These are phyloP conservation scores for Chanos chanos DNA, from an alignment of 2,797 vertebrate genomes.

Conservation along the genomic window DNA sequence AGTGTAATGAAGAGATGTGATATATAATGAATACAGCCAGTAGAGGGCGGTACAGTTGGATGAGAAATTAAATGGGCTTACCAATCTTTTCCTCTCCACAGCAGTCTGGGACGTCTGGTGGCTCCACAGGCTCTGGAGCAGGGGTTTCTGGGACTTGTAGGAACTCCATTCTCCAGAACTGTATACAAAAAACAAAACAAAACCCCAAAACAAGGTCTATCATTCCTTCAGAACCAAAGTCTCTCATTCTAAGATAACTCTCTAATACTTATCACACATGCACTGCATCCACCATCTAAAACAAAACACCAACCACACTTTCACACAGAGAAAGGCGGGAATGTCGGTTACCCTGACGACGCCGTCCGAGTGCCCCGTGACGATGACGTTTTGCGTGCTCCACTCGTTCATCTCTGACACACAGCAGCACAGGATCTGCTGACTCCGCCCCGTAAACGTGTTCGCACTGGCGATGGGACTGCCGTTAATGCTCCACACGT, in stretches of 20 bases:
- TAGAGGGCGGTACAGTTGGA: background rate
- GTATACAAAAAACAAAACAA: conserved; percentile 20
- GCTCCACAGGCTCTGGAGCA: conserved; percentile 84
- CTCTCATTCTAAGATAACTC: background rate
- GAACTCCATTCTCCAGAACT: conserved; percentile 99
- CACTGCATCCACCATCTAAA: conserved; percentile 72
- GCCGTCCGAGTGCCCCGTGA: conserved; percentile 94
- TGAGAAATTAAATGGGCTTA: conserved; percentile 53
- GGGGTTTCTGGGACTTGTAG: conserved; percentile 97
- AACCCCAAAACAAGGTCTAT: background rate
- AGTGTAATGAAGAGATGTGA: background rate
- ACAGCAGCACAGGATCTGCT: conserved; percentile 95
- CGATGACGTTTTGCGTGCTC: conserved; percentile 97
- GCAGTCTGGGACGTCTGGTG: conserved; percentile 84
- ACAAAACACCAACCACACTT: background rate
- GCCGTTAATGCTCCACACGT: conserved; percentile 98
- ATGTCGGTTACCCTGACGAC: conserved; percentile 83
- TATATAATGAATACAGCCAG: background rate
- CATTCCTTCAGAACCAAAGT: background rate
- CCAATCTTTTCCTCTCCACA: conserved; percentile 88
- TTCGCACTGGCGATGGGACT: conserved; percentile 92
- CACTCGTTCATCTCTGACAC: conserved; percentile 98
- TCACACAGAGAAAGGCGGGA: background rate
- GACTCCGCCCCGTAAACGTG: conserved; percentile 94
- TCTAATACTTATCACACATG: too few relatives aligned